These are phyloP conservation scores for Neoascia interrupta DNA, from an alignment of 2,888 invertebrate genomes.

Conservation along the genomic window DNA sequence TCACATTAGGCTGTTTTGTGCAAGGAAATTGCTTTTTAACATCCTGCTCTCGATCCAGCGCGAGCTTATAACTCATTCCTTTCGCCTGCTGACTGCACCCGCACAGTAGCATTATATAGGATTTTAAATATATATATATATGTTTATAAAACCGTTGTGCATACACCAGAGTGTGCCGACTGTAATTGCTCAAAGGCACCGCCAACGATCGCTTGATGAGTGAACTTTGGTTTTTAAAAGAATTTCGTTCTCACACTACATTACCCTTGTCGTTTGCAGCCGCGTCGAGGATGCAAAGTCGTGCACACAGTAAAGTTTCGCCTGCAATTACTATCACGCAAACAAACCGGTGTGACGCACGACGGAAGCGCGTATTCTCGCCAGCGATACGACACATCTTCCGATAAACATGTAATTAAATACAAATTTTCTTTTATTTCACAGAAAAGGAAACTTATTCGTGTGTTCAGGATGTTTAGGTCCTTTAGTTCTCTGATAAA, in stretches of 20 bases:
- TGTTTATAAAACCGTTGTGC: too few species aligned
- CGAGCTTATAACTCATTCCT: too few species aligned
- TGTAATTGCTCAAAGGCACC: constrained; percentile 41
- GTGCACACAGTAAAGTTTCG: too few species aligned
- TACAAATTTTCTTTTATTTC: background rate
- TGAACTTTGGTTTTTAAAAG: constrained; percentile 3
- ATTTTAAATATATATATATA: too few species aligned
- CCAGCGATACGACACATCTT: background rate
- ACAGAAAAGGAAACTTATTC: background rate
- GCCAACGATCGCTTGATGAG: constrained; percentile 32
- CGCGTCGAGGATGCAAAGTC: too few species aligned
- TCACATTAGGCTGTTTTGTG: background rate
- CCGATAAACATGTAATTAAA: constrained; percentile 31
- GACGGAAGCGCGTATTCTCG: background rate
- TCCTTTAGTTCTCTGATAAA: background rate
- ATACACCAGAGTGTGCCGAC: too few species aligned
- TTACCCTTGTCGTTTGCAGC: too few species aligned
- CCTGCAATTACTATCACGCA: background rate
- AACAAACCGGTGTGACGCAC: too few species aligned
- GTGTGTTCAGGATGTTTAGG: background rate
- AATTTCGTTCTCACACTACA: background rate
- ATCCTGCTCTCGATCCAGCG: too few species aligned
- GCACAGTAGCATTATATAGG: too few species aligned
- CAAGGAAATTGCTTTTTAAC: constrained; percentile 3
- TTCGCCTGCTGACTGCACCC: too few species aligned